Base-by-base conservation (phyloP, 2,888 invertebrate species). In the Strigamia maritima region DNA sequence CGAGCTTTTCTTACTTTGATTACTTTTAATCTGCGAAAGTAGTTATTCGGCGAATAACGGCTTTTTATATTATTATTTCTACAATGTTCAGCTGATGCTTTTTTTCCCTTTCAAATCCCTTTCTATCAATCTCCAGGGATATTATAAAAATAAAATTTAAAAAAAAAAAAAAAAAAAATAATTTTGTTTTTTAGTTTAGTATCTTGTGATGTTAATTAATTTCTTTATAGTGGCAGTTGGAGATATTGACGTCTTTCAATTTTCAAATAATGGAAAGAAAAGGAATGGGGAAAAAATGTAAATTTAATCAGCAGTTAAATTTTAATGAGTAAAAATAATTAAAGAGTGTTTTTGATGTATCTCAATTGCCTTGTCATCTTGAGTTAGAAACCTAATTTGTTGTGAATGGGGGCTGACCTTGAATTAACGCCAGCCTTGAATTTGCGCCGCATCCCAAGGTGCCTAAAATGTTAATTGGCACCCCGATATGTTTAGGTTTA, bases 261-360 rank as follows among this genome's bases (percentile, higher is more conserved):
- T 49, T 49, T n/a, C 2, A 49, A 49, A 10, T 2, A 49, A 10
- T 49, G 49, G 10, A 10, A n/a, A 49, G 49, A 49, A n/a, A 60
- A 40, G 10, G 19, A 19, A 60, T n/a, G n/a, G n/a, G 31, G 6
- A 60, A 60, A 60, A 60, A 60, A 60, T 60, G 60, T 60, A 60
- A 60, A 60, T 60, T 60, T 60, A 60, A 60, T 60, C 60, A 60
- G 60, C 60, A 60, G 60, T 60, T 60, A 60, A 60, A 60, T 60
- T 60, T 60, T 60, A 60, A 60, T 60, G 60, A 60, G 60, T 19
- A 60, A 60, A 60, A 60, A 19, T 60, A 60, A 60, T 60, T 60
- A 60, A n/a, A 60, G 60, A 24, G 60, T 16, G 60, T 60, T 60
- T 60, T 60, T 60, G 60, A 60, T 60, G 19, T 19, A 60, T 16